These are phyloP conservation scores for Ophioninae sp. DNA, from an alignment of 2,888 invertebrate species.

Conservation along the genomic window DNA sequence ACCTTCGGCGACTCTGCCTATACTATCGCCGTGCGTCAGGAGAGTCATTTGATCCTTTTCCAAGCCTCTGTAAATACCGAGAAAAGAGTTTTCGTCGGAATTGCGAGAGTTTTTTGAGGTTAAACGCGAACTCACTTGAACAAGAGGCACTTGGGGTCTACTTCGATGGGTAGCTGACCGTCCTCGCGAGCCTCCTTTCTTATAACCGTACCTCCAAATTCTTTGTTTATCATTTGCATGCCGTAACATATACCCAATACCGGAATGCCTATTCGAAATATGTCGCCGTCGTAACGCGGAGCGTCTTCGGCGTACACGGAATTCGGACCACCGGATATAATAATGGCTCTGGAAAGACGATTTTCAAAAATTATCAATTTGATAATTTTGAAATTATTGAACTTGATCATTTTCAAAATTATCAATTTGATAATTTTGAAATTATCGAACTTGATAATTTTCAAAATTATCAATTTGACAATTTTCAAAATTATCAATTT, in stretches of 20 bases:
- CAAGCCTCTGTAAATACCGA: conserved; percentile 86
- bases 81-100: neutral
- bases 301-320: conserved; percentile 98
- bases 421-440: too few relatives aligned
- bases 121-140: conserved; percentile 90
- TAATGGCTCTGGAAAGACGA: conserved; percentile 92
- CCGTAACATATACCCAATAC: conserved; percentile 99
- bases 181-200: conserved; percentile 95
- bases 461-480: too few relatives aligned
- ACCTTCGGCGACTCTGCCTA: conserved; percentile 94
- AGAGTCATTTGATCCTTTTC: conserved; percentile 94
- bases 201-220: conserved; percentile 95
- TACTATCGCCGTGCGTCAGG: conserved; percentile 98
- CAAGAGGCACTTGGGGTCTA: conserved; percentile 93
- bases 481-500: too few relatives aligned
- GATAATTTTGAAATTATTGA: too few relatives aligned
- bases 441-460: too few relatives aligned
- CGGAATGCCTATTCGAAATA: conserved; percentile 97
- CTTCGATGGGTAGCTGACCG: conserved; percentile 94
- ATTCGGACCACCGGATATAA: conserved; percentile 98
- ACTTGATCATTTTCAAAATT: too few relatives aligned
- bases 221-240: conserved; percentile 99
- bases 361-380: too few relatives aligned
- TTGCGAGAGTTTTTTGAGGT: too few relatives aligned
- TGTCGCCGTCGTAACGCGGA: conserved; percentile 95